Evolutionary conservation across 2,113 vertebrate genomes (phyloP).

Genomic region (Neotoma lepida): DNA sequence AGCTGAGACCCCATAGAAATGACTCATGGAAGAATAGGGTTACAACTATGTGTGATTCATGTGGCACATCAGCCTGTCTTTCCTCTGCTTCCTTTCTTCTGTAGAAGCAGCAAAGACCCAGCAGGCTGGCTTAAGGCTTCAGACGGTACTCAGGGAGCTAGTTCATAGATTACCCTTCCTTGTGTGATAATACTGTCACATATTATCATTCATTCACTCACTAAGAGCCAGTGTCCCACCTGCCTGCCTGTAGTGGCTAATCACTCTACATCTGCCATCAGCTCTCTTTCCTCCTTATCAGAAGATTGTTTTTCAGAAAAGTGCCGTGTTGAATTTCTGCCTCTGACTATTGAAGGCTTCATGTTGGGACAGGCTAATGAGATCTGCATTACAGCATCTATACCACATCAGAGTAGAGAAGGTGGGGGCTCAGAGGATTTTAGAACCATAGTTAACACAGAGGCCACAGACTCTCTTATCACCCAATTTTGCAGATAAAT

Average conservation of each 20-base stretch:
- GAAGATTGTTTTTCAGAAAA: conserved; percentile 24
- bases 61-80: neutral
- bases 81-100: neutral
- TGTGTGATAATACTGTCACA: neutral
- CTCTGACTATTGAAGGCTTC: neutral
- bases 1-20: neutral
- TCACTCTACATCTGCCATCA: neutral
- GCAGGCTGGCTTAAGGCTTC: neutral
- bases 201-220: neutral
- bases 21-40: neutral
- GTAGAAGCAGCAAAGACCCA: neutral
- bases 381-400: neutral
- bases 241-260: neutral
- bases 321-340: neutral
- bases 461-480: neutral
- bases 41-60: neutral
- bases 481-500: neutral
- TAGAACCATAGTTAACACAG: neutral
- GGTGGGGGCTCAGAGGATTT: neutral
- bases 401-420: neutral
- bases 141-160: neutral
- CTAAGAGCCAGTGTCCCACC: neutral
- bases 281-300: neutral
- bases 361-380: neutral
- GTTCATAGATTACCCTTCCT: neutral